Conservation (phyloP, 2,888 invertebrate species). For the Polydesmus complanatus region DNA sequence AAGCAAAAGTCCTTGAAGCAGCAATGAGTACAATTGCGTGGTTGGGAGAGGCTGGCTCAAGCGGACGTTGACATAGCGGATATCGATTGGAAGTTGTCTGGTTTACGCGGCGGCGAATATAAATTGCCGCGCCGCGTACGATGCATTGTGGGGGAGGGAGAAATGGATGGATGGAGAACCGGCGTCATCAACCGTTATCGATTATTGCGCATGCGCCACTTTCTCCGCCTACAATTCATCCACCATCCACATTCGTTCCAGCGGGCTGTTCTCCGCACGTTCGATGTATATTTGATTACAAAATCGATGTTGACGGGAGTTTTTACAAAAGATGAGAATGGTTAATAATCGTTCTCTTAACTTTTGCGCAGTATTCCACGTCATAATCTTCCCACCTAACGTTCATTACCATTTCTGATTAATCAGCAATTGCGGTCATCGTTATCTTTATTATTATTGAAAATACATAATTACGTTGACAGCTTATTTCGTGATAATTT, state of each 20-base stretch:
- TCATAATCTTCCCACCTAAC: too few species aligned
- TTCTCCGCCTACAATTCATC: too few species aligned
- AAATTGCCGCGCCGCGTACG: not conserved
- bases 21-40: not conserved
- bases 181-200: not conserved
- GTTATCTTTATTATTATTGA: too few species aligned
- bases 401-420: too few species aligned
- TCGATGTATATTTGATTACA: not conserved
- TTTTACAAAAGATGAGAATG: too few species aligned
- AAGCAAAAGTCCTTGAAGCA: not conserved
- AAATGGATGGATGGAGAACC: not conserved
- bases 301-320: not conserved
- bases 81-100: not conserved
- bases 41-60: not conserved
- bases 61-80: not conserved
- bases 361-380: too few species aligned
- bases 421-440: too few species aligned
- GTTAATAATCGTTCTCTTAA: too few species aligned
- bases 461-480: too few species aligned
- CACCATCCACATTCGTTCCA: too few species aligned
- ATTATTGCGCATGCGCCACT: not conserved
- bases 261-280: not conserved
- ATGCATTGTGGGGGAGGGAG: not conserved
- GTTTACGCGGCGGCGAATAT: not conserved
- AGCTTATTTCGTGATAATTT: too few species aligned